Evolutionary conservation across 2,113 vertebrate genomes (phyloP).

Genomic region (Setophaga coronata): DNA sequence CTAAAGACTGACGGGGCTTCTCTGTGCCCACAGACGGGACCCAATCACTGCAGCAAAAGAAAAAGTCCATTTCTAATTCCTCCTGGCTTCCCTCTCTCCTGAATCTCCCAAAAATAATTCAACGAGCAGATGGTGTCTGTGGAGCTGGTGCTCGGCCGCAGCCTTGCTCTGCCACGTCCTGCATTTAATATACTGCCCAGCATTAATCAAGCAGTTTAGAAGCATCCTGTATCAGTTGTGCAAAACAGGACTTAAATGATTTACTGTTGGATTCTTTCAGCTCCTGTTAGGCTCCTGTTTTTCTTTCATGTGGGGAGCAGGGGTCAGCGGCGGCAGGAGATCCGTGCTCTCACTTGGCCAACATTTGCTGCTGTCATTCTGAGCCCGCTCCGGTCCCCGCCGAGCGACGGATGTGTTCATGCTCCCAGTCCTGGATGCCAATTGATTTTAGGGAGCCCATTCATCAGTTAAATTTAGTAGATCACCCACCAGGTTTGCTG

Average conservation of each 20-base stretch:
- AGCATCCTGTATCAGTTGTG: slow-evolving; percentile 34
- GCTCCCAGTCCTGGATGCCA: slow-evolving; percentile 70
- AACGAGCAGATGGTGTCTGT: not conserved
- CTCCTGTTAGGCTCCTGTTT: slow-evolving; percentile 75
- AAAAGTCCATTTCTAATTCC: not conserved
- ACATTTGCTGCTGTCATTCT: slow-evolving; percentile 91
- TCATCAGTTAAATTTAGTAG: slow-evolving; percentile 66
- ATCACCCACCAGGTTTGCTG: slow-evolving; percentile 80
- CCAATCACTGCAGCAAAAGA: not conserved
- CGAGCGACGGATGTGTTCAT: slow-evolving; percentile 76
- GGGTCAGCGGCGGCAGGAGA: slow-evolving; percentile 74
- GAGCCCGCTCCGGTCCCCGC: not conserved
- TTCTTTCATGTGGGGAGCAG: slow-evolving; percentile 82
- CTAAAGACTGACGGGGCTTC: not conserved
- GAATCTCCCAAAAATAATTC: not conserved
- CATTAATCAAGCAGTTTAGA: slow-evolving; percentile 58
- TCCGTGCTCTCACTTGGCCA: slow-evolving; percentile 33
- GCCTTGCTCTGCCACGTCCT: not conserved
- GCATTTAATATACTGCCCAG: slow-evolving; percentile 39
- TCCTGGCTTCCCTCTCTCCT: not conserved
- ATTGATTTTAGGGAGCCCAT: slow-evolving; percentile 89
- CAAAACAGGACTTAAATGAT: slow-evolving; percentile 73
- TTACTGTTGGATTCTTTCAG: slow-evolving; percentile 78
- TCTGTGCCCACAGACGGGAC: not conserved
- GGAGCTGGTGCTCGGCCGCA: not conserved